Conservation (phyloP, 2,113 vertebrate species). For the Actinemys pallida region DNA sequence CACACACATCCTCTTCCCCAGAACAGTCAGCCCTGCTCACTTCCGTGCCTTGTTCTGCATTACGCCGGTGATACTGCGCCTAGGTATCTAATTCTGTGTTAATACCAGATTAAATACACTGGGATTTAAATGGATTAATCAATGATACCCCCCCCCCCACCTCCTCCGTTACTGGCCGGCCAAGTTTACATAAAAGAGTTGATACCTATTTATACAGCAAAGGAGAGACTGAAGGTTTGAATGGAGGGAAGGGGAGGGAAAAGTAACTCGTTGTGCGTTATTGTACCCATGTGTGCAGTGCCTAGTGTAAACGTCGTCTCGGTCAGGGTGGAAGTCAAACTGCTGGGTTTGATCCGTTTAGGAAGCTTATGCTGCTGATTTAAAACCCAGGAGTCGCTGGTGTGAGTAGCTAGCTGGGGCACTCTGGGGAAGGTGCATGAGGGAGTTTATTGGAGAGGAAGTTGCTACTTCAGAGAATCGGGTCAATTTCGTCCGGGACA, state of each 20-base stretch:
- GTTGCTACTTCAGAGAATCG: slow-evolving; percentile 10
- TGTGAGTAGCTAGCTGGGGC: slow-evolving; percentile 57
- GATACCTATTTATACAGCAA: background rate
- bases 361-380: slow-evolving; percentile 85
- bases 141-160: slow-evolving; percentile 2
- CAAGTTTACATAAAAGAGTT: background rate
- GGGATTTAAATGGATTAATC: slow-evolving; percentile 9
- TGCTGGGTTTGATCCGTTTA: slow-evolving; percentile 87
- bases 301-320: slow-evolving; percentile 7
- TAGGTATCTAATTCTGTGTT: background rate
- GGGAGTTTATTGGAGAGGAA: slow-evolving; percentile 21
- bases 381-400: slow-evolving; percentile 82
- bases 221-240: background rate
- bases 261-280: background rate
- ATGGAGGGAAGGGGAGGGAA: background rate
- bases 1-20: background rate
- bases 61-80: background rate
- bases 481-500: background rate
- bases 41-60: background rate
- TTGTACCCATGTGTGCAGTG: background rate
- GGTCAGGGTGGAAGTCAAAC: background rate
- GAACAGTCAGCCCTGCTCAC: background rate
- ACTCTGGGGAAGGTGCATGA: slow-evolving; percentile 47
- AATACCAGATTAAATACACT: slow-evolving; percentile 53
- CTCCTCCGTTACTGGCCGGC: background rate